These are phyloP conservation scores for Lucilia sericata DNA, from an alignment of 1,140 invertebrate species.

Conservation along the genomic window DNA sequence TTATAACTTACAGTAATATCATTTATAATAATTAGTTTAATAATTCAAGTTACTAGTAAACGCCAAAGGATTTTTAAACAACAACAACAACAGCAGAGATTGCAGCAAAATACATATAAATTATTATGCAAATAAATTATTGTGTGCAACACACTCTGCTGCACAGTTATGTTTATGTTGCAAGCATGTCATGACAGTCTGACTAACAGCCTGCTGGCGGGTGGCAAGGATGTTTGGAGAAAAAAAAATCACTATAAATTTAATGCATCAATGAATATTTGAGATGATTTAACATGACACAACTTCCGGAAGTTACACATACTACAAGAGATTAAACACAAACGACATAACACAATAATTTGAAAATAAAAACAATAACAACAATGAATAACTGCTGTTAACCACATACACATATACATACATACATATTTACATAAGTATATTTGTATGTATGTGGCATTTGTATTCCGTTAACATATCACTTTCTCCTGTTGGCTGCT, in stretches of 20 bases:
- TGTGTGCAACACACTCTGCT: not conserved
- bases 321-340: slow-evolving; percentile 25
- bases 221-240: not conserved
- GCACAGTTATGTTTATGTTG: not conserved
- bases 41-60: not conserved
- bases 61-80: too few relatives aligned
- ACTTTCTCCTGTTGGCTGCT: not conserved
- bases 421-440: not conserved
- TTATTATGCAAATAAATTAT: slow-evolving; percentile 2
- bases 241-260: slow-evolving; percentile 23
- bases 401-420: not conserved
- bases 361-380: not conserved
- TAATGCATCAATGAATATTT: slow-evolving; percentile 35
- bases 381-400: not conserved
- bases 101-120: not conserved
- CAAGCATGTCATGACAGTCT: not conserved
- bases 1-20: not conserved
- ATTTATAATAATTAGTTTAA: not conserved
- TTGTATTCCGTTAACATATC: not conserved
- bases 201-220: not conserved
- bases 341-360: slow-evolving; percentile 24
- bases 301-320: slow-evolving; percentile 13
- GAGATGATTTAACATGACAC: slow-evolving; percentile 36
- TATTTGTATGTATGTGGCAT: too few relatives aligned
- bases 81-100: too few relatives aligned